Base-by-base conservation (phyloP, 35 echinoderm and acorn worm species). In the Stichopus chloronotus region DNA sequence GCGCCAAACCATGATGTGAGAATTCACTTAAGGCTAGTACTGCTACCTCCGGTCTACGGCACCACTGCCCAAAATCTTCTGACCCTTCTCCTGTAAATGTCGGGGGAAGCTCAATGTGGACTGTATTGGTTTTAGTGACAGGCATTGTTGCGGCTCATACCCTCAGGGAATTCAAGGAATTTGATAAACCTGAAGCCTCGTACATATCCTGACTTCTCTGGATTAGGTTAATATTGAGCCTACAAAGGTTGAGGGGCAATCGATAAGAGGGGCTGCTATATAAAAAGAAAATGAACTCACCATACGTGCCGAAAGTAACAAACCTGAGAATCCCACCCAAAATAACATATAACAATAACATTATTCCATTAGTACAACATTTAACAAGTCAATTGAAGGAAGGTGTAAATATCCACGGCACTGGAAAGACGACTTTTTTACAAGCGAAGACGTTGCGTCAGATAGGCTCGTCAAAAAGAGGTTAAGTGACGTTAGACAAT, bases 61-160 rank as follows among this genome's bases (percentile, higher is more conserved):
- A 81, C 79, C 78, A 81, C 4, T 82, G 79, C 79, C 79, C 79
- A 82, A 82, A 54, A 78, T 82, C 79, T 82, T 82, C 79, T 25
- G 43, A 82, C 79, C 79, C 23, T 8, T 82, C 79, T 52, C 79
- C 24, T 9, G 79, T 82, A 16, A 82, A 82, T 55, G 53, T 54
- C 0, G 79, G 5, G 53, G 79, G 79, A 55, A 82, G 43, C 9
- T 82, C 43, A 81, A 52, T 81, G 0, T 4, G 14, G 4, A 4
- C 59, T 1, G 59, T 63, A 63, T 63, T 63, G 59, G 59, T 2
- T 63, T 63, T 16, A 63, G 59, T 63, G 59, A 2, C 8, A 63
- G 59, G 4, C 8, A 10, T n/a, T n/a, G n/a, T n/a, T n/a, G n/a
- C n/a, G n/a, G n/a, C n/a, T n/a, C n/a, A n/a, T n/a, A n/a, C n/a